Evolutionary conservation across 1,140 invertebrate species (phyloP).

Genomic region (Ceratina calcarata): DNA sequence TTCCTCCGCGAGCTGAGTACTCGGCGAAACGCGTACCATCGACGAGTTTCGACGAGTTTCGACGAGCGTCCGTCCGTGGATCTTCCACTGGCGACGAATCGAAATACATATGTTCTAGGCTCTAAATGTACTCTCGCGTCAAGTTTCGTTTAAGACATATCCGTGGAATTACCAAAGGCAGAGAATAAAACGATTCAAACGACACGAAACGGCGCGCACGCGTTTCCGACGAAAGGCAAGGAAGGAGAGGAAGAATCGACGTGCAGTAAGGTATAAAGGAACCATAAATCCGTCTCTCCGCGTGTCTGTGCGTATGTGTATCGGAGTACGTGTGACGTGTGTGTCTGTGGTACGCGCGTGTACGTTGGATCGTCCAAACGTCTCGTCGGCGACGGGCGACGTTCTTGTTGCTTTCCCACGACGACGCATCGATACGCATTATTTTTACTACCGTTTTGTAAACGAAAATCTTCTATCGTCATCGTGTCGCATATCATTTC

Average conservation of each 20-base stretch:
- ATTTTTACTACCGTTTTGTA: slow-evolving; percentile 57
- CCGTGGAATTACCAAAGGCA: slow-evolving; percentile 3
- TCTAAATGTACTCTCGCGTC: slow-evolving; percentile 60
- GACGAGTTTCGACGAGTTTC: too few species aligned
- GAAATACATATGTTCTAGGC: slow-evolving; percentile 48
- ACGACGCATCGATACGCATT: slow-evolving; percentile 36
- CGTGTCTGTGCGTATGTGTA: slow-evolving; percentile 3
- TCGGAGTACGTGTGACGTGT: neutral
- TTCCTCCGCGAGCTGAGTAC: too few species aligned
- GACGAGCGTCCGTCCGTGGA: neutral
- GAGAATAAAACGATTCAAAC: neutral
- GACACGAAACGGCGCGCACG: neutral
- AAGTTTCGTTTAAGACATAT: slow-evolving; percentile 40
- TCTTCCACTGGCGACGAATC: slow-evolving; percentile 11
- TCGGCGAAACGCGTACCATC: neutral
- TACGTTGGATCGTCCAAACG: slow-evolving; percentile 49
- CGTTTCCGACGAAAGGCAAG: too few species aligned
- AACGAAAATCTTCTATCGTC: slow-evolving; percentile 41
- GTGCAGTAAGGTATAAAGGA: neutral
- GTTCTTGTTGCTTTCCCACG: slow-evolving; percentile 36
- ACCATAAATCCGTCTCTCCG: slow-evolving; percentile 39
- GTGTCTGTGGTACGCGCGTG: neutral
- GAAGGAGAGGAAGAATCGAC: too few species aligned
- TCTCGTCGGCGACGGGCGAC: slow-evolving; percentile 8
- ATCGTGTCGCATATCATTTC: slow-evolving; percentile 44